Evolutionary conservation across 2,797 vertebrate species (phyloP), one percentile per base, ranked within the genome.

Genomic region (Crypturellus tataupa): DNA sequence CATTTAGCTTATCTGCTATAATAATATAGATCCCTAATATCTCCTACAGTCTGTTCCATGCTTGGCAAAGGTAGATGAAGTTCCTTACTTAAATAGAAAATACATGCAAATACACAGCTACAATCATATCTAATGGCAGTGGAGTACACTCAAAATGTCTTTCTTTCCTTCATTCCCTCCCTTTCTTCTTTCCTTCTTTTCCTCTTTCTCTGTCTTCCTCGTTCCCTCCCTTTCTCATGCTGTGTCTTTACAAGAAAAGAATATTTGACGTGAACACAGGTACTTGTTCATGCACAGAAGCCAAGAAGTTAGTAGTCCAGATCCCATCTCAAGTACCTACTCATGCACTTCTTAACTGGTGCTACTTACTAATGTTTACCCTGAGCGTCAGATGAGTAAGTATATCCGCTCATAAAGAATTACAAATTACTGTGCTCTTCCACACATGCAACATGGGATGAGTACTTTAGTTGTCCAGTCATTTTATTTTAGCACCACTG

Each of bases 81-180:
- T 3, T 37, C 24, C 27, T 70, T 70, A 23, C 12, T 60, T 31
- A 55, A 77, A 68, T 47, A n/a, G 18, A 60, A 85, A 79, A 68
- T 0, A 1, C n/a, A 21, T 35, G 8, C 15, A 29, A 82, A 69
- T 27, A 59, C 4, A 77, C 8, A n/a, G 55, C 18, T 79, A 31
- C 15, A 76, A 56, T 19, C 3, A 9, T 20, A 71, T 23, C 15
- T 71, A 35, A 12, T 35, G 7, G n/a, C 35, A 89, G 11, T 59
- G 12, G 4, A 37, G 3, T 37, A 64, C 4, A 39, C 7, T 51
- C 68, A 40, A 58, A 76, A 69, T 2, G 2, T 7, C 2, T 1
- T 63, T 27, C 0, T 29, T 76, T 62, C 29, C 53, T 6, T 15
- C 4, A 3, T 27, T 49, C 33, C 25, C 11, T n/a, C 37, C 4